These are phyloP conservation scores for Caiman crocodilus DNA, from an alignment of 2,797 vertebrate species.

Conservation along the genomic window DNA sequence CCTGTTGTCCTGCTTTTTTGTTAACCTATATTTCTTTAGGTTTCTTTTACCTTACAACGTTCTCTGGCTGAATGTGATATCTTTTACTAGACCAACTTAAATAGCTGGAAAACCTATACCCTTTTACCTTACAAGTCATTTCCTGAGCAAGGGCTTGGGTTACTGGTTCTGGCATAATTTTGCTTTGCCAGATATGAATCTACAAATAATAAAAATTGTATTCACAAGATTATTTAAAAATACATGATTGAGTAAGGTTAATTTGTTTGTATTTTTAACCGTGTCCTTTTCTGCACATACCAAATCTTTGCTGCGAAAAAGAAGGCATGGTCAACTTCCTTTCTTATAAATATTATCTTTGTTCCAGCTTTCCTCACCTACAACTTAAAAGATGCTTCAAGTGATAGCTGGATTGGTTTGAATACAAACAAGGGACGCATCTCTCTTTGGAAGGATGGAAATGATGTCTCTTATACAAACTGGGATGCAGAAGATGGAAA, in stretches of 20 bases:
- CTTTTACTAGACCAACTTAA: too few relatives aligned
- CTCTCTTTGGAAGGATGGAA: slow-evolving; percentile 92
- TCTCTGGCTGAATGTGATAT: too few relatives aligned
- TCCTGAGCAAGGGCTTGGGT: background rate
- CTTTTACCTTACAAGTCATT: background rate
- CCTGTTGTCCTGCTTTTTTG: background rate
- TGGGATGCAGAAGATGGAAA: slow-evolving; percentile 79
- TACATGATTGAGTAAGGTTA: background rate
- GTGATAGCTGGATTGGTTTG: slow-evolving; percentile 89
- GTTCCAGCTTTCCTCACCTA: slow-evolving; percentile 89
- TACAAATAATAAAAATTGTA: background rate
- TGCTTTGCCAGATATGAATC: background rate
- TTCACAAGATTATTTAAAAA: background rate
- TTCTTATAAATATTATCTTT: background rate
- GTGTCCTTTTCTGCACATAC: background rate
- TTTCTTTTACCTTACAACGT: too few relatives aligned
- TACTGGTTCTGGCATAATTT: background rate
- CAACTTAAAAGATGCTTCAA: slow-evolving; percentile 77
- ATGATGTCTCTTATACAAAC: slow-evolving; percentile 86
- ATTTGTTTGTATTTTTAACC: background rate
- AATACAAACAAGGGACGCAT: slow-evolving; percentile 89
- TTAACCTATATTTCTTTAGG: background rate
- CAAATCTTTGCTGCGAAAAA: background rate
- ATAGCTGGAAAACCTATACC: too few relatives aligned
- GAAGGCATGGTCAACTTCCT: background rate